Conservation (phyloP, 2,888 invertebrate species). For the Hyles lineata region DNA sequence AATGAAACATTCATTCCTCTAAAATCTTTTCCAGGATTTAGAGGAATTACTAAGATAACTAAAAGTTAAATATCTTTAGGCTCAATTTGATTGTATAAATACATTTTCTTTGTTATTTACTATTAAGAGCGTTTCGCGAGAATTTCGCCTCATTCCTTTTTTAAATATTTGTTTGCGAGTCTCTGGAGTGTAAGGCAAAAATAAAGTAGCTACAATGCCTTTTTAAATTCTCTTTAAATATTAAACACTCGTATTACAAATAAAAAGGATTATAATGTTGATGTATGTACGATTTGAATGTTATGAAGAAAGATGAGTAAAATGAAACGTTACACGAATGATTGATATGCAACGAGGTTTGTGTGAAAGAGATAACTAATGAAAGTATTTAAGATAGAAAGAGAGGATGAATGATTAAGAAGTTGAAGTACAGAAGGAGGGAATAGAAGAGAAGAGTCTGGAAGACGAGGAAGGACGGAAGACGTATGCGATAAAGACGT, state of each 20-base stretch:
- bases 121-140: neutral
- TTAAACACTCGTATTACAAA: neutral
- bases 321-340: too few species aligned
- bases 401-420: too few species aligned
- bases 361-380: too few species aligned
- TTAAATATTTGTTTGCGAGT: neutral
- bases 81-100: conserved; percentile 10
- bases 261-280: neutral
- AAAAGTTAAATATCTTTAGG: neutral
- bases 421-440: too few species aligned
- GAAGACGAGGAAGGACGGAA: too few species aligned
- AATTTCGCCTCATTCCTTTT: neutral
- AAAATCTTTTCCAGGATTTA: neutral
- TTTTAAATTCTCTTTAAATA: neutral
- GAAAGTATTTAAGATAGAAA: too few species aligned
- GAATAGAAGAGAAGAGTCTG: too few species aligned
- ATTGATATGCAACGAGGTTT: too few species aligned
- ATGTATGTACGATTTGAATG: neutral
- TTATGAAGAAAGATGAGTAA: too few species aligned
- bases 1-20: neutral
- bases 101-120: neutral
- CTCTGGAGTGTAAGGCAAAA: neutral
- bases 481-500: too few species aligned
- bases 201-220: neutral
- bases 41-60: neutral